These are phyloP conservation scores for Toxotes lorentzi DNA, from an alignment of 2,797 vertebrate species.

Conservation along the genomic window DNA sequence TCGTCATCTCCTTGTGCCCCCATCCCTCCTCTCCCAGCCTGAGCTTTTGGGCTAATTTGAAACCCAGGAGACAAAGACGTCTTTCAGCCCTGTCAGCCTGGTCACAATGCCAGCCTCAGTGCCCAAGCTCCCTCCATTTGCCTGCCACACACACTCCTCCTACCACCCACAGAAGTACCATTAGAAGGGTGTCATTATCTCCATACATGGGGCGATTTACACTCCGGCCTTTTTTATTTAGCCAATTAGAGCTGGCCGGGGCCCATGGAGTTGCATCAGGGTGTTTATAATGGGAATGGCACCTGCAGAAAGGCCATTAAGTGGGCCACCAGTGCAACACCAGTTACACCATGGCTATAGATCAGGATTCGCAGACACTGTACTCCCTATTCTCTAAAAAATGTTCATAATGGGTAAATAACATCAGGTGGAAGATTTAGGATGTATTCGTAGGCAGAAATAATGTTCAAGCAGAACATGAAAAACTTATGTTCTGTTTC, in stretches of 20 bases:
- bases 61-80: slow-evolving; percentile 74
- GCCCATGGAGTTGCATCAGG: slow-evolving; percentile 20
- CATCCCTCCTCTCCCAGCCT: slow-evolving; percentile 30
- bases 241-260: slow-evolving; percentile 70
- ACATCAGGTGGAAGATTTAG: neutral
- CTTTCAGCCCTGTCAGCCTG: slow-evolving; percentile 72
- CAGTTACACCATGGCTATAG: slow-evolving; percentile 2
- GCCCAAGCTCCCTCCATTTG: slow-evolving; percentile 66
- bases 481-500: slow-evolving; percentile 7
- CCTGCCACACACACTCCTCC: slow-evolving; percentile 61
- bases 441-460: slow-evolving; percentile 12
- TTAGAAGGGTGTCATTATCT: slow-evolving; percentile 76
- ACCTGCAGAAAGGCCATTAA: slow-evolving; percentile 54
- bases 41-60: slow-evolving; percentile 75
- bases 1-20: slow-evolving; percentile 14
- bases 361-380: neutral
- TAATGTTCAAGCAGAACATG: slow-evolving; percentile 12
- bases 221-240: slow-evolving; percentile 59
- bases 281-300: slow-evolving; percentile 46
- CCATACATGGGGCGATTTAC: slow-evolving; percentile 69
- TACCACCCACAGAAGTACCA: slow-evolving; percentile 64
- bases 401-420: neutral
- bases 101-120: slow-evolving; percentile 79
- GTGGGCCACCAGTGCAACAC: slow-evolving; percentile 50
- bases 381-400: neutral